phyloP scores from a whole-genome alignment of 2,797 vertebrate genomes.

The Danio tinwini region DNA sequence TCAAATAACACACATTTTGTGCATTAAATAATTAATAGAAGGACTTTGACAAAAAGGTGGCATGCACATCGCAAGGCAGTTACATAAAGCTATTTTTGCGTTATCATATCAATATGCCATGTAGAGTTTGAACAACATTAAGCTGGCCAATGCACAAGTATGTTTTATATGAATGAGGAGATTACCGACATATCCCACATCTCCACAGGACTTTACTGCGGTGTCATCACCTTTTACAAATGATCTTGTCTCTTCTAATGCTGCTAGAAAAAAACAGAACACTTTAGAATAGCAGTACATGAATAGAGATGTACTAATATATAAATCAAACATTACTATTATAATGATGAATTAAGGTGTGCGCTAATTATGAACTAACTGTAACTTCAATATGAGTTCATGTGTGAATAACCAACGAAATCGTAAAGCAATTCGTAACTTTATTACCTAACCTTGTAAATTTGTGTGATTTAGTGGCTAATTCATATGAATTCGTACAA shows the following conservation, averaged over 20 bases:
- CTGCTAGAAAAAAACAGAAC: neutral
- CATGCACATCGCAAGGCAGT: neutral
- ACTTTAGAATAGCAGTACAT: too few species aligned
- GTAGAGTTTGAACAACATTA: neutral
- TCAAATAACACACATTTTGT: constrained; percentile 5
- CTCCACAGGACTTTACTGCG: constrained; percentile 30
- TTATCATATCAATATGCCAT: constrained; percentile 4
- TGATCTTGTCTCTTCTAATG: constrained; percentile 28
- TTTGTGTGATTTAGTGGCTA: too few species aligned
- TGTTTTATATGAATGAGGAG: constrained; percentile 26
- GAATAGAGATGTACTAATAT: too few species aligned
- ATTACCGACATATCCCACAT: constrained; percentile 27
- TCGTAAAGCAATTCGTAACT: too few species aligned
- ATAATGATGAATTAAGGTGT: too few species aligned
- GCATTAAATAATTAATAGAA: constrained; percentile 13
- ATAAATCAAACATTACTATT: too few species aligned
- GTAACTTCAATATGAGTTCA: too few species aligned
- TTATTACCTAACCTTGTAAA: too few species aligned
- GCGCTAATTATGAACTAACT: too few species aligned
- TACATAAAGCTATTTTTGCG: neutral
- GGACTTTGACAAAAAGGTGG: neutral
- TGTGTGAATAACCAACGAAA: too few species aligned
- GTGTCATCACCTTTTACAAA: constrained; percentile 47
- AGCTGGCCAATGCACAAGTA: constrained; percentile 30
- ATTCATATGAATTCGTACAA: too few species aligned